A percentile compares a stretch with the other conserved stretches of the same genome.
These are phyloP conservation scores for Pseudois nayaur DNA, from an alignment of 2,113 vertebrate species.

Conservation along the genomic window DNA sequence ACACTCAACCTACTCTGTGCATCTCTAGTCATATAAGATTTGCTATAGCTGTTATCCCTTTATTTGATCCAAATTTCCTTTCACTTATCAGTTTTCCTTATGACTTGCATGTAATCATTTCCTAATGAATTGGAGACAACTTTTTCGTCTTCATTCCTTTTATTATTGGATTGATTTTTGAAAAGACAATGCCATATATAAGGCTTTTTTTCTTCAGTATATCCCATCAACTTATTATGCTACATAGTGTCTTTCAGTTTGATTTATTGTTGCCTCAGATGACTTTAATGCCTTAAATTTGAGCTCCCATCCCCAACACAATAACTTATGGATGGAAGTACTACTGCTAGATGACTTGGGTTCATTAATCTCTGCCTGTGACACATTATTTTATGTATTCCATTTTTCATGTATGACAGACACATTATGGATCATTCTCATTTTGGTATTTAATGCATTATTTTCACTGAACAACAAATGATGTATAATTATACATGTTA, in stretches of 20 bases:
- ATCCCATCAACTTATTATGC: neutral
- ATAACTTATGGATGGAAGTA: neutral
- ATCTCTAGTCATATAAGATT: too few species aligned
- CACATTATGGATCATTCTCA: slow-evolving; percentile 30
- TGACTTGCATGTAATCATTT: neutral
- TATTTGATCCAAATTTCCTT: neutral
- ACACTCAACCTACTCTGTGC: neutral
- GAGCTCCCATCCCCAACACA: neutral
- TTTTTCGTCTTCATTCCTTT: neutral
- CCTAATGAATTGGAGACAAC: neutral
- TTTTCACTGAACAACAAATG: slow-evolving; percentile 53
- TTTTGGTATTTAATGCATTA: neutral
- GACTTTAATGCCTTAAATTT: neutral
- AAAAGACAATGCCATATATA: neutral
- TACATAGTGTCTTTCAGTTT: neutral
- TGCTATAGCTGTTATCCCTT: neutral
- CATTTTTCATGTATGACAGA: slow-evolving; percentile 20
- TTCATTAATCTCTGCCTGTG: slow-evolving; percentile 22
- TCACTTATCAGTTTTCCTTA: neutral
- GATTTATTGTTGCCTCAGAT: neutral
- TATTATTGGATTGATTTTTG: neutral
- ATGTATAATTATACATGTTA: neutral
- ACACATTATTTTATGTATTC: neutral
- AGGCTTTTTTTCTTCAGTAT: neutral
- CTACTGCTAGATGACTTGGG: neutral